Percentiles rank a stretch among this genome's conserved stretches.
Evolutionary conservation across 2,888 invertebrate genomes (phyloP).

Genomic region (Campaea margaritaria): DNA sequence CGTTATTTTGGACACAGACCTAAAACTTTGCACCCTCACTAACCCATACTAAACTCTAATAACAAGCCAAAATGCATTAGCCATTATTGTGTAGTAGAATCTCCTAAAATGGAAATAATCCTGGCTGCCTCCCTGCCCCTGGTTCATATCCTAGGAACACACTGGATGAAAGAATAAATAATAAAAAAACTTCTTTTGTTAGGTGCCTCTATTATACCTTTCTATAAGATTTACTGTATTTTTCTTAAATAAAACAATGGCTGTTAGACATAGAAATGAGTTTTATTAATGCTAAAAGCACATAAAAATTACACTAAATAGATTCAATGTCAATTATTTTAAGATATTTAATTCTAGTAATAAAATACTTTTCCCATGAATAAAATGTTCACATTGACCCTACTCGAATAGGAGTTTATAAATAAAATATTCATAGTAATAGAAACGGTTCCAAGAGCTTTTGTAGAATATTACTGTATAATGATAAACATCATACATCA

Average conservation of each 20-base stretch:
- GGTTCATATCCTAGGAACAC: no score
- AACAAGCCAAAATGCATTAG: no score
- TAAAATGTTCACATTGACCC: slow-evolving; percentile 33
- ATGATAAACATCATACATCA: background rate
- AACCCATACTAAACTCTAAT: no score
- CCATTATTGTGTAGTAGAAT: no score
- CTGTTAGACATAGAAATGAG: slow-evolving; percentile 22
- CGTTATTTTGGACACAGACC: no score
- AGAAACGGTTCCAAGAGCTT: background rate
- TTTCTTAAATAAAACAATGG: slow-evolving; percentile 22
- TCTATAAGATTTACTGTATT: no score
- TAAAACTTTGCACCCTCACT: no score
- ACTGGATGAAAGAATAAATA: no score
- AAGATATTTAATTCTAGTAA: slow-evolving; percentile 37
- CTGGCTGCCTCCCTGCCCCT: no score
- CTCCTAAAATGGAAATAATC: no score
- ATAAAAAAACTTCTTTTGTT: no score
- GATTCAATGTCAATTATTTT: slow-evolving; percentile 47
- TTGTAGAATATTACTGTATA: slow-evolving; percentile 3
- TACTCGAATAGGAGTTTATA: slow-evolving; percentile 24
- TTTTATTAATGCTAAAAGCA: slow-evolving; percentile 38
- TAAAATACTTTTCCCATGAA: slow-evolving; percentile 33
- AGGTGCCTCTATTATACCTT: no score
- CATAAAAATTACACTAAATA: slow-evolving; percentile 43
- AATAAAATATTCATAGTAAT: slow-evolving; percentile 8